Conservation (phyloP, 2,113 vertebrate genomes). For the Tympanuchus pallidicinctus region DNA sequence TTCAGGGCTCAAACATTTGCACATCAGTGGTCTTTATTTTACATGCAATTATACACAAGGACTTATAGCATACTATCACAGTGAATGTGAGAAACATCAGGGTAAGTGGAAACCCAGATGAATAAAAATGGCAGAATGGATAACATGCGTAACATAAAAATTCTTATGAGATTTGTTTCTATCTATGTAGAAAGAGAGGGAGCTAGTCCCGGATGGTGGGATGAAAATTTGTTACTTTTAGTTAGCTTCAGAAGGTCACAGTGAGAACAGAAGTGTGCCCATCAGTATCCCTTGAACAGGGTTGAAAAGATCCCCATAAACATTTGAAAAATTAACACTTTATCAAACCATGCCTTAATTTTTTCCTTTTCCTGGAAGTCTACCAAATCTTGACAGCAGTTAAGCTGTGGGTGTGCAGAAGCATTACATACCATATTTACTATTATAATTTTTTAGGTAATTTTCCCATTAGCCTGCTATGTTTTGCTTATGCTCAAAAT, state of each 20-base stretch:
- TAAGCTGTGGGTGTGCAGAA: slow-evolving; percentile 62
- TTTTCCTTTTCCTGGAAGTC: slow-evolving; percentile 62
- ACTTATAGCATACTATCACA: background rate
- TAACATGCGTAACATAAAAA: background rate
- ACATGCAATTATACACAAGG: background rate
- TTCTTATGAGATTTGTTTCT: background rate
- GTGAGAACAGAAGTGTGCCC: slow-evolving; percentile 62
- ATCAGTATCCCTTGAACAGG: slow-evolving; percentile 66
- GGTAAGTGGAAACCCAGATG: background rate
- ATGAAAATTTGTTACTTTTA: slow-evolving; percentile 64
- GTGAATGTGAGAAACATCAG: background rate
- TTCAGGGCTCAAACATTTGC: background rate
- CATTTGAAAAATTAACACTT: slow-evolving; percentile 67
- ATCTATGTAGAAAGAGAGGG: background rate
- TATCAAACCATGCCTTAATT: slow-evolving; percentile 64
- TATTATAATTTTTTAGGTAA: slow-evolving; percentile 48
- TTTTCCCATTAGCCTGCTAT: slow-evolving; percentile 7
- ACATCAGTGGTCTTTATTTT: background rate
- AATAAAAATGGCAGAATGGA: background rate
- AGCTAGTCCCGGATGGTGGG: background rate
- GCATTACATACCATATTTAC: slow-evolving; percentile 36
- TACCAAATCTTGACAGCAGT: slow-evolving; percentile 70
- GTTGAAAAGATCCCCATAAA: slow-evolving; percentile 53
- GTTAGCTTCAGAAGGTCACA: slow-evolving; percentile 55
- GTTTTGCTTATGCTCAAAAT: background rate